phyloP scores from a whole-genome alignment of 2,113 vertebrate species.

The Zosterops pallidus region DNA sequence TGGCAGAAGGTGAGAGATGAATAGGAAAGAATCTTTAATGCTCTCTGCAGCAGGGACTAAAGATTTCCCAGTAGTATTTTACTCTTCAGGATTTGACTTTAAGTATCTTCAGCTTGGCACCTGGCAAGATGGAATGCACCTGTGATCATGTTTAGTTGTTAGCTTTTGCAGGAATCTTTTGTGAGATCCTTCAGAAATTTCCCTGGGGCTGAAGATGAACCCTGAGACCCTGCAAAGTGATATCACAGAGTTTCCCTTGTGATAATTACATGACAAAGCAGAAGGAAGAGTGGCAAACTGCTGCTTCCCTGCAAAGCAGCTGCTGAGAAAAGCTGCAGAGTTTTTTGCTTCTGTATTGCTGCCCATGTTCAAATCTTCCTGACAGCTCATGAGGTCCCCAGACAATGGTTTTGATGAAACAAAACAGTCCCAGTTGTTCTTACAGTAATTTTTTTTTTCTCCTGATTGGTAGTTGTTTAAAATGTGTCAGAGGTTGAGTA shows the following conservation, averaged over 20 bases:
- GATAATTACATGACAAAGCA: neutral
- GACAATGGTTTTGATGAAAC: neutral
- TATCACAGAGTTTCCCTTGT: neutral
- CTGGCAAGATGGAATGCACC: neutral
- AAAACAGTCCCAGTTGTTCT: neutral
- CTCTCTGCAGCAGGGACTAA: neutral
- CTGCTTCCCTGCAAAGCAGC: neutral
- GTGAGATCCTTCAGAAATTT: neutral
- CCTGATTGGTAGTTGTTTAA: neutral
- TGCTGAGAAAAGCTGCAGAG: neutral
- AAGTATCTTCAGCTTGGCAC: neutral
- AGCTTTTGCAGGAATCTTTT: neutral
- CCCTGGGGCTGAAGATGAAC: neutral
- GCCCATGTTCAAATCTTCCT: neutral
- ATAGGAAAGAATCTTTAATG: neutral
- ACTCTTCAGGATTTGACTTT: neutral
- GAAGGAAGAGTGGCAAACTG: neutral
- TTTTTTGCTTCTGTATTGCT: neutral
- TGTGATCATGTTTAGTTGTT: neutral
- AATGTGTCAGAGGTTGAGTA: neutral
- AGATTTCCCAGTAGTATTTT: neutral
- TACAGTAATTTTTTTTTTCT: neutral
- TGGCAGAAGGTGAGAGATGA: neutral
- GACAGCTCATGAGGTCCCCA: neutral
- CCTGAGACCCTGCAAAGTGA: fast-evolving